Percentiles rank a stretch among this genome's conserved stretches.
These are phyloP conservation scores for Drosophila carrolli DNA, from an alignment of 1,140 invertebrate species.

Conservation along the genomic window DNA sequence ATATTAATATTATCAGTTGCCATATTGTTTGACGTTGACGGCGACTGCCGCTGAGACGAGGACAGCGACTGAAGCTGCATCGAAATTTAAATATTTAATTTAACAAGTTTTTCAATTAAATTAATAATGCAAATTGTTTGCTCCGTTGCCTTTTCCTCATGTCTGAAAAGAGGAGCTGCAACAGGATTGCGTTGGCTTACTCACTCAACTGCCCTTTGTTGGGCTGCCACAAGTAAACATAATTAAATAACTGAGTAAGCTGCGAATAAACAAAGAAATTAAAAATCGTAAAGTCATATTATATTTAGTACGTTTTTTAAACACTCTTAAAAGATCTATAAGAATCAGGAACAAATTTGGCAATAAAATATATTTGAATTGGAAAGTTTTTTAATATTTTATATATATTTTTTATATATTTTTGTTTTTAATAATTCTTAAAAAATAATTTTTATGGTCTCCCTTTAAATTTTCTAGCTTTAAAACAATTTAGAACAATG, in stretches of 20 bases:
- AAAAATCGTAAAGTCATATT: conserved; percentile 4
- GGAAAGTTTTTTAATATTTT: too few species aligned
- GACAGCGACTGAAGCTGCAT: conserved; percentile 39
- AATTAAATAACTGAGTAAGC: conserved; percentile 58
- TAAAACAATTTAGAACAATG: too few species aligned
- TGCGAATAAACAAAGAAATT: conserved; percentile 38
- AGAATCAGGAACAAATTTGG: too few species aligned
- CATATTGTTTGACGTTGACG: conserved; percentile 53
- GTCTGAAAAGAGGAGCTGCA: conserved; percentile 1
- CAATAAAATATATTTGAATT: neutral
- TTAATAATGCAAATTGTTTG: conserved; percentile 70
- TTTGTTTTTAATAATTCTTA: too few species aligned
- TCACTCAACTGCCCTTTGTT: conserved; percentile 38
- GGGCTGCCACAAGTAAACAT: conserved; percentile 46
- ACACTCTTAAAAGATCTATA: conserved; percentile 8
- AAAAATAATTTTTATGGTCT: too few species aligned
- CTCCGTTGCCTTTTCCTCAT: conserved; percentile 25
- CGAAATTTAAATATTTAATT: conserved; percentile 77
- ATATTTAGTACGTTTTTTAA: neutral
- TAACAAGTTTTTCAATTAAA: conserved; percentile 79
- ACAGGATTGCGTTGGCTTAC: conserved; percentile 21
- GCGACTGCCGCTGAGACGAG: conserved; percentile 17
- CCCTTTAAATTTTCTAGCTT: too few species aligned
- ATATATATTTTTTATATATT: too few species aligned
- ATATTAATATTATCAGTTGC: conserved; percentile 66